Evolutionary conservation across 2,113 vertebrate genomes (phyloP).

Genomic region (Sialia sialis): DNA sequence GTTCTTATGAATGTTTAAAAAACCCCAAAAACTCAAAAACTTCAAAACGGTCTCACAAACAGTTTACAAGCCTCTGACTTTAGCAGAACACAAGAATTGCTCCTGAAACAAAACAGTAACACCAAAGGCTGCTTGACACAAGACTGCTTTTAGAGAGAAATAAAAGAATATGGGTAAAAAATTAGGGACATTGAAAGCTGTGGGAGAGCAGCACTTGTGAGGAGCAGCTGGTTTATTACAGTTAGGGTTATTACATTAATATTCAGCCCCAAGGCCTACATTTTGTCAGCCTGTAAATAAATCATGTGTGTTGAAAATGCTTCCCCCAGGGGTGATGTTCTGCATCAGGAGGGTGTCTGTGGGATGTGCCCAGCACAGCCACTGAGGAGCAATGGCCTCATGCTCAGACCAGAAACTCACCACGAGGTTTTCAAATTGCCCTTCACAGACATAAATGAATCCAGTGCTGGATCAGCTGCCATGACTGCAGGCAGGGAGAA

Average conservation of each 20-base stretch:
- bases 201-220: background rate
- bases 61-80: background rate
- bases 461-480: background rate
- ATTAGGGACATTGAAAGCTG: background rate
- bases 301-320: background rate
- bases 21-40: fast-evolving
- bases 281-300: background rate
- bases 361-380: background rate
- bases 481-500: background rate
- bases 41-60: background rate
- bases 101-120: background rate
- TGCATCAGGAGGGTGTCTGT: background rate
- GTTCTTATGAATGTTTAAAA: background rate
- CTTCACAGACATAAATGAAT: background rate
- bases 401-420: background rate
- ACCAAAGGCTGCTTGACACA: background rate
- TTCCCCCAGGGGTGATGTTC: background rate
- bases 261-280: background rate
- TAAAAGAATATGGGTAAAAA: background rate
- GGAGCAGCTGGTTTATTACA: background rate
- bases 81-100: background rate
- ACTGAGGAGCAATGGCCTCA: background rate
- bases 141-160: background rate
- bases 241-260: background rate
- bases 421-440: background rate